These are phyloP conservation scores for Apogon hyalosoma DNA, from an alignment of 2,797 vertebrate genomes.

Conservation along the genomic window DNA sequence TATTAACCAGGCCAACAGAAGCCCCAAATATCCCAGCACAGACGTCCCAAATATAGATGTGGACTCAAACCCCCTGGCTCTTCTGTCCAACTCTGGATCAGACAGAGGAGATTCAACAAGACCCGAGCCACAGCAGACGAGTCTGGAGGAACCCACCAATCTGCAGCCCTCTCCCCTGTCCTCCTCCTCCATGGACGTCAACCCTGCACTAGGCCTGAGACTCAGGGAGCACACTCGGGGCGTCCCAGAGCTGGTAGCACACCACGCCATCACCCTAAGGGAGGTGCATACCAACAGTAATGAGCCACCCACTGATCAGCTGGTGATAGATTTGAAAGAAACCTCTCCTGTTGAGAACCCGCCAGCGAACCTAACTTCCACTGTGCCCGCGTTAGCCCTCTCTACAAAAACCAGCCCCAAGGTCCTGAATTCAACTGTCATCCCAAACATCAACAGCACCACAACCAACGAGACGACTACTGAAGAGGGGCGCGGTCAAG, in stretches of 20 bases:
- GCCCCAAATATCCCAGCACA: slow-evolving; percentile 46
- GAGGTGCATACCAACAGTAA: slow-evolving; percentile 63
- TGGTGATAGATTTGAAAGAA: slow-evolving; percentile 38
- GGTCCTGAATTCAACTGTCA: slow-evolving; percentile 34
- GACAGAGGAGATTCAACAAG: slow-evolving; percentile 70
- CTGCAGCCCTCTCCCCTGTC: slow-evolving; percentile 63
- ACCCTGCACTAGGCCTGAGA: slow-evolving; percentile 41
- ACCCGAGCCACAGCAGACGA: slow-evolving; percentile 73
- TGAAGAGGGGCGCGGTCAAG: slow-evolving; percentile 7
- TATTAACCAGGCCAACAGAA: slow-evolving; percentile 54
- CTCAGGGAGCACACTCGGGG: slow-evolving; percentile 57
- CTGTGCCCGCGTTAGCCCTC: slow-evolving; percentile 61
- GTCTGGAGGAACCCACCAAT: slow-evolving; percentile 79
- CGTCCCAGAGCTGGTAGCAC: slow-evolving; percentile 29
- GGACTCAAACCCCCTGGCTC: slow-evolving; percentile 41
- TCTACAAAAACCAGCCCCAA: slow-evolving; percentile 20
- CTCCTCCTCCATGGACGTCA: slow-evolving; percentile 25
- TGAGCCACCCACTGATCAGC: slow-evolving; percentile 62
- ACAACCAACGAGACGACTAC: slow-evolving; percentile 18
- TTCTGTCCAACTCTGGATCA: slow-evolving; percentile 49
- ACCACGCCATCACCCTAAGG: slow-evolving; percentile 81
- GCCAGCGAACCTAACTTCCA: slow-evolving; percentile 50
- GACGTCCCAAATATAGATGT: slow-evolving; percentile 59
- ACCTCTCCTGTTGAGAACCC: slow-evolving; percentile 42
- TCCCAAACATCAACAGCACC: slow-evolving; percentile 17